phyloP scores from a whole-genome alignment of 2,113 vertebrate species.

The Columbina picui region DNA sequence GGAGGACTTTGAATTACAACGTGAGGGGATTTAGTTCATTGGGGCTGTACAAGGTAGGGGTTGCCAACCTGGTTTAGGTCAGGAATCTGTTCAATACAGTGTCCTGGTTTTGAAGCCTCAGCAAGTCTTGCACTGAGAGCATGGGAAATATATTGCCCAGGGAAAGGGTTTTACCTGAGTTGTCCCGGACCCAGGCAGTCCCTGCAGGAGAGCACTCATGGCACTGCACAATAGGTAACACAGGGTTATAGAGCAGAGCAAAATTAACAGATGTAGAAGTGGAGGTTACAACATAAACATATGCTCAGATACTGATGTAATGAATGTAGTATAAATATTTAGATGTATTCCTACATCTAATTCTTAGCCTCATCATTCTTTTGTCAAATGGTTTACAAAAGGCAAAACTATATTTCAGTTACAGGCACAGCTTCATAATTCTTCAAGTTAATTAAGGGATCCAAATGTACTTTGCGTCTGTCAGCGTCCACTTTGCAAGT shows the following conservation, averaged over 20 bases:
- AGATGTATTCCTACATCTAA: constrained; percentile 37
- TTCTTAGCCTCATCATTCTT: constrained; percentile 30
- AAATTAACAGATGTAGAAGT: not conserved
- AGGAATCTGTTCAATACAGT: not conserved
- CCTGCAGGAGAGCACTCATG: not conserved
- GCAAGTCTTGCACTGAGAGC: not conserved
- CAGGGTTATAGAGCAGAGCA: not conserved
- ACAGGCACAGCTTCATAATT: not conserved
- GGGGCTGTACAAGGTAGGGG: not conserved
- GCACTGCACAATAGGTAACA: not conserved
- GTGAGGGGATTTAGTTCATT: not conserved
- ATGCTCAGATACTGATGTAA: not conserved
- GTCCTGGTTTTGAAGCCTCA: not conserved
- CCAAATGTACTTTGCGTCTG: not conserved
- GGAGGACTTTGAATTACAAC: not conserved
- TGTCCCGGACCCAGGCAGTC: rapidly evolving
- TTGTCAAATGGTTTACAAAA: constrained; percentile 47
- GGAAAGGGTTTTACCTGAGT: not conserved
- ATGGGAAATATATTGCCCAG: not conserved
- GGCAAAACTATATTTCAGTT: not conserved
- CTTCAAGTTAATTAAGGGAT: constrained; percentile 16
- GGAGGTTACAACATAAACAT: constrained; percentile 2
- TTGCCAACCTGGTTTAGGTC: not conserved
- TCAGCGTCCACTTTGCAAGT: not conserved
- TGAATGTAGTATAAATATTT: constrained; percentile 15